A percentile compares a stretch with the other conserved stretches of the same genome.
Evolutionary conservation across 2,113 vertebrate genomes (phyloP).

Genomic region (Eidolon helvum): DNA sequence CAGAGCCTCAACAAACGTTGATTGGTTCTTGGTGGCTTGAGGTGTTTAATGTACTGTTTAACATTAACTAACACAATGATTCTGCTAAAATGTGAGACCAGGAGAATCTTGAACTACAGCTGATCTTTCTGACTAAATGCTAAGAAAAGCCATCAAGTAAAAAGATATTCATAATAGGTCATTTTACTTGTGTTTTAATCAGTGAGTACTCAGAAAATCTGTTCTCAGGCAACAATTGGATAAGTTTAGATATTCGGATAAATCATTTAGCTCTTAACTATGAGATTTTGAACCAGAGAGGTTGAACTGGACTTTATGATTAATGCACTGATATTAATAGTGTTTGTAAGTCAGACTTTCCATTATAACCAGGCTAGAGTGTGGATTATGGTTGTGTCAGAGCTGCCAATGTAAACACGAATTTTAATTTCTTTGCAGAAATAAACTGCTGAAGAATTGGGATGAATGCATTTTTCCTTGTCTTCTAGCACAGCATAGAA

Average conservation of each 20-base stretch:
- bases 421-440: background rate
- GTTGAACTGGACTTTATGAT: background rate
- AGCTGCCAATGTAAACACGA: background rate
- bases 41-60: background rate
- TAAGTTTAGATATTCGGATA: background rate
- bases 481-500: background rate
- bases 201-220: background rate
- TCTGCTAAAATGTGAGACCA: background rate
- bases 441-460: background rate
- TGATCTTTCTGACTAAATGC: background rate
- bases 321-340: background rate
- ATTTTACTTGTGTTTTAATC: background rate
- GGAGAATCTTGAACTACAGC: background rate
- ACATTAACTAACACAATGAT: background rate
- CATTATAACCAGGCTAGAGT: background rate
- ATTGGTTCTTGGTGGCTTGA: background rate
- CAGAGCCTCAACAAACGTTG: background rate
- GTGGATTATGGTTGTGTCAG: background rate
- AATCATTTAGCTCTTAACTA: background rate
- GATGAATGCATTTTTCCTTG: background rate
- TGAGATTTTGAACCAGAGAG: background rate
- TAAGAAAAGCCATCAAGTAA: slow-evolving; percentile 30
- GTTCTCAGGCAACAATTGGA: background rate
- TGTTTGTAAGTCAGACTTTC: background rate
- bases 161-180: background rate